phyloP scores from a whole-genome alignment of 2,797 vertebrate species.

The Esox lucius region DNA sequence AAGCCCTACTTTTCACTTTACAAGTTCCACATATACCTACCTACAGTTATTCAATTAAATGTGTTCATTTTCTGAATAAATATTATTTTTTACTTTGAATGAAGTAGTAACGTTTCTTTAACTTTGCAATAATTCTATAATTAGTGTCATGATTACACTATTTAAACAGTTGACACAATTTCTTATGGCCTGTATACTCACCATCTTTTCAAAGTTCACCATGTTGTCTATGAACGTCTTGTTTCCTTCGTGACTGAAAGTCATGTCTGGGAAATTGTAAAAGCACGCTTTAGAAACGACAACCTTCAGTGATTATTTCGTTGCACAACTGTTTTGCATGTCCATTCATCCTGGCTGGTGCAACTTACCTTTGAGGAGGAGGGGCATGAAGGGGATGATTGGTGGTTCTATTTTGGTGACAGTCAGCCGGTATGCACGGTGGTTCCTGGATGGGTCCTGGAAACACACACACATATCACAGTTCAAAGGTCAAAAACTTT shows the following conservation, averaged over 20 bases:
- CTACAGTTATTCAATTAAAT: no score
- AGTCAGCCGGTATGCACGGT: conserved; percentile 91
- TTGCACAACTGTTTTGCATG: neutral
- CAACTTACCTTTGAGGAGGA: conserved; percentile 95
- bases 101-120: no score
- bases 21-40: no score
- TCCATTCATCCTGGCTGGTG: neutral
- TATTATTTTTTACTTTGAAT: no score
- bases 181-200: conserved; percentile 65
- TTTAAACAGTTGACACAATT: neutral
- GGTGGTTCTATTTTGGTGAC: conserved; percentile 95
- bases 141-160: neutral
- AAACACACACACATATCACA: conserved; percentile 20
- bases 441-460: conserved; percentile 97
- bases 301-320: neutral
- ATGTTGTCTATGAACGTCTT: conserved; percentile 92
- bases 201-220: conserved; percentile 99
- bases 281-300: neutral
- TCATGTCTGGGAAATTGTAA: conserved; percentile 83
- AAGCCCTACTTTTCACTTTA: no score
- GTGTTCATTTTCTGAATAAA: no score
- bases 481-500: conserved; percentile 3
- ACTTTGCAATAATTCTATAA: no score
- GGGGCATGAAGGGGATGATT: conserved; percentile 97
- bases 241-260: conserved; percentile 98